Base-by-base conservation (phyloP, 1,140 invertebrate genomes). In the Procambarus virginalis region DNA sequence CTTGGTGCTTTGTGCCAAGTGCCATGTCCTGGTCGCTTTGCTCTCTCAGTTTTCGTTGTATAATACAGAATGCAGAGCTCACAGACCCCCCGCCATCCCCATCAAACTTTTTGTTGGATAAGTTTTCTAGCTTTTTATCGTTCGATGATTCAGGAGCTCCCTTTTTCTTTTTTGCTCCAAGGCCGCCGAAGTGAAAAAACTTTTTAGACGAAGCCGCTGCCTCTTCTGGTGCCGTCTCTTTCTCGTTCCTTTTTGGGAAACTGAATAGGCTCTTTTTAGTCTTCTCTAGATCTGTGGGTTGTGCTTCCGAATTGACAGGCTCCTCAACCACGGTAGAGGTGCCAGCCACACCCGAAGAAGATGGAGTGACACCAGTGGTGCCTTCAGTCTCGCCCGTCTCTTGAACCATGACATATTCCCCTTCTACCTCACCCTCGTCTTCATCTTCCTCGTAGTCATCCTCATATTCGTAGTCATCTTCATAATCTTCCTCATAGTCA, bases 141-240 rank as follows among this genome's bases (percentile, higher is more conserved):
- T 81, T 78, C 2, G n/a, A 12, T 17, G 34, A 80, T 6, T 89
- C 82, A 89, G 88, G 82, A 17, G 45, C 58, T 60, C 70, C 88
- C 82, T 89, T 89, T 89, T 89, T 89, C 88, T 78, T 89, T 89
- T 79, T 89, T 81, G 80, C 60, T 79, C 88, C 88, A 89, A 89
- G 88, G 88, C 88, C 70, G 51, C 88, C 88, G 88, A 89, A 89
- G 68, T 84, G 88, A 89, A 89, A 89, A 89, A 89, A 89, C 88
- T 89, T 89, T 51, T 89, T 89, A 20, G 75, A 17, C 10, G 68
- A 9, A 60, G 81, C 48, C 14, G 60, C 78, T 48, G 88, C 17
- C 20, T 84, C 81, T 51, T 89, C 88, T 5, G 86, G 86, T 9
- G 88, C 68, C 2, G 70, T 70, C 20, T 89, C 81, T 55, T 84